Percentiles rank a stretch among this genome's conserved stretches.
phyloP scores from a whole-genome alignment of 2,888 invertebrate genomes.

The Caenorhabditis imperialis region DNA sequence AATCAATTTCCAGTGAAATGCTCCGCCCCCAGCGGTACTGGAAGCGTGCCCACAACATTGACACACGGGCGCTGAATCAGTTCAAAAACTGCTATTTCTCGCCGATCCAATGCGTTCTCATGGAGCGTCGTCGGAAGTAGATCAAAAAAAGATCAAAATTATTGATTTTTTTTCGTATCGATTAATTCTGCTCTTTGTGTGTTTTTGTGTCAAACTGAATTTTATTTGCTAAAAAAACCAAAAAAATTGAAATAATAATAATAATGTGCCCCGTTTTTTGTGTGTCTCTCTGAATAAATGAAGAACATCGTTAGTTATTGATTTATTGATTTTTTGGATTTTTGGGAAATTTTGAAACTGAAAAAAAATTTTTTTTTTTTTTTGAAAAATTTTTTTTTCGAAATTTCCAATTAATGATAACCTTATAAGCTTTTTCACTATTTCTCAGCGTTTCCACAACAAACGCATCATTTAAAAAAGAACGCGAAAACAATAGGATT shows the following conservation, averaged over 20 bases:
- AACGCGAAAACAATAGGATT: too few species aligned
- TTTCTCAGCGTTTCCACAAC: too few species aligned
- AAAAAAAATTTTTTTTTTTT: too few species aligned
- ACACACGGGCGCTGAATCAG: conserved; percentile 69
- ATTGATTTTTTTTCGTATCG: conserved; percentile 4
- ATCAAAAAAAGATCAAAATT: conserved; percentile 16
- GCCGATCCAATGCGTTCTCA: conserved; percentile 72
- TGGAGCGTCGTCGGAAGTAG: conserved; percentile 66
- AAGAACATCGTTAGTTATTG: conserved; percentile 29
- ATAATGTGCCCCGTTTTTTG: conserved; percentile 34
- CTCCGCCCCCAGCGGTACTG: conserved; percentile 45
- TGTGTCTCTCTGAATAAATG: conserved; percentile 30
- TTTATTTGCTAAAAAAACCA: conserved; percentile 3
- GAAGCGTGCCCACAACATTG: conserved; percentile 64
- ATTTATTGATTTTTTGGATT: too few species aligned
- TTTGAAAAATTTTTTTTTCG: too few species aligned
- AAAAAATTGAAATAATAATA: conserved; percentile 5
- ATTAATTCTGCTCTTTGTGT: conserved; percentile 15
- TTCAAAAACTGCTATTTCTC: conserved; percentile 75
- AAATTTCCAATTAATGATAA: too few species aligned
- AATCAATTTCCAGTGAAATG: conserved; percentile 44
- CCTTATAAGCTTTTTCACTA: too few species aligned
- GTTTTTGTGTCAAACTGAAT: conserved; percentile 14
- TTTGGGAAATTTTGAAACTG: too few species aligned
- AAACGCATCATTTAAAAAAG: background rate